phyloP scores from a whole-genome alignment of 2,888 invertebrate genomes.

The Empis stercorea region DNA sequence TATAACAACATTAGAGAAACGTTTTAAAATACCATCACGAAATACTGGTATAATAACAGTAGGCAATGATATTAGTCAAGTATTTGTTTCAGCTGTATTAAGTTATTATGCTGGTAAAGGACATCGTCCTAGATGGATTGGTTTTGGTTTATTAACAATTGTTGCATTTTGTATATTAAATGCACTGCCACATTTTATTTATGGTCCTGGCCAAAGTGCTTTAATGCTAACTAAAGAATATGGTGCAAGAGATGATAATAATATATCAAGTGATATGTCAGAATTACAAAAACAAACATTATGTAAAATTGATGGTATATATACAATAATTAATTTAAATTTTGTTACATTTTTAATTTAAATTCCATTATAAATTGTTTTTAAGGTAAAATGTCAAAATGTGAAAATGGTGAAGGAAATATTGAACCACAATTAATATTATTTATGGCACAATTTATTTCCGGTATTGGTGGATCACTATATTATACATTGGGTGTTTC shows the following conservation, averaged over 20 bases:
- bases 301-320: constrained; percentile 36
- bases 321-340: constrained; percentile 8
- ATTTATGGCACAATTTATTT: constrained; percentile 54
- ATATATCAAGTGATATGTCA: constrained; percentile 35
- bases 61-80: constrained; percentile 60
- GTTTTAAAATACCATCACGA: constrained; percentile 58
- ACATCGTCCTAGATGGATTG: constrained; percentile 61
- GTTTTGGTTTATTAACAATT: constrained; percentile 43
- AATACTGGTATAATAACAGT: constrained; percentile 59
- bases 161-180: constrained; percentile 53
- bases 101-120: constrained; percentile 59
- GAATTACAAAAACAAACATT: constrained; percentile 42
- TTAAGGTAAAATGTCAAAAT: constrained; percentile 29
- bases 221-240: constrained; percentile 47
- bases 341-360: no score
- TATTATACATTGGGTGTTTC: constrained; percentile 57
- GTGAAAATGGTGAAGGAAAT: constrained; percentile 42
- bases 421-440: constrained; percentile 49
- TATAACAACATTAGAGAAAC: constrained; percentile 58
- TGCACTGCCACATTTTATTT: constrained; percentile 53
- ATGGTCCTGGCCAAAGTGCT: constrained; percentile 55
- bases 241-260: constrained; percentile 36
- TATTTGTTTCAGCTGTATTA: constrained; percentile 50
- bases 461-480: constrained; percentile 55
- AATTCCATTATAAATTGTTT: no score